Conservation (phyloP, 2,113 vertebrate species). For the Oreotrochilus melanogaster region DNA sequence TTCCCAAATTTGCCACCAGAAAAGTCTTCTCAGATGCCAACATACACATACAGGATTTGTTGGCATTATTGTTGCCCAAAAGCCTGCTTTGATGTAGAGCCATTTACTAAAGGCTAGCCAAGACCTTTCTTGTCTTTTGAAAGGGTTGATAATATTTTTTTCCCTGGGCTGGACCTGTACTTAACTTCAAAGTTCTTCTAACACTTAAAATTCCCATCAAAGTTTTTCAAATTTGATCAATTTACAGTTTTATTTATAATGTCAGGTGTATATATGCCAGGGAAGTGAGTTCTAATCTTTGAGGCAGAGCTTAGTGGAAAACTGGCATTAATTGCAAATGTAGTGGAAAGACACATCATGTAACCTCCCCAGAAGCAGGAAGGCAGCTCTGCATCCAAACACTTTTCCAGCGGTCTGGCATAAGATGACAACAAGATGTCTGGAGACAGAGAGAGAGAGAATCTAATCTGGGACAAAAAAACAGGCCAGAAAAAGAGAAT, state of each 20-base stretch:
- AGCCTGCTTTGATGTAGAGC: not conserved
- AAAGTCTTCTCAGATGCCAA: not conserved
- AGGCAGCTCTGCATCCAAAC: not conserved
- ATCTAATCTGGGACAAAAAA: not conserved
- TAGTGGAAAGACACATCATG: accelerated
- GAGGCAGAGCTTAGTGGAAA: accelerated
- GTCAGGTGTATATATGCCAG: not conserved
- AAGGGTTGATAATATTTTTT: not conserved
- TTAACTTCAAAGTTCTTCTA: not conserved
- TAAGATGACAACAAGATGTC: not conserved
- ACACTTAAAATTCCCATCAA: not conserved
- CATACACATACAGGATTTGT: not conserved
- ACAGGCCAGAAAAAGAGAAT: not conserved
- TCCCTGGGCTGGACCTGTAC: not conserved
- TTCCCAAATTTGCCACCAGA: not conserved
- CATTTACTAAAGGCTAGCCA: not conserved
- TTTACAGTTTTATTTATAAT: not conserved
- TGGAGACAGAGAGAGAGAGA: not conserved
- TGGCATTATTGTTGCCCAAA: not conserved
- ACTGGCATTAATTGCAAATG: not conserved
- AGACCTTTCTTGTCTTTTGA: not conserved
- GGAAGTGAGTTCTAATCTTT: not conserved
- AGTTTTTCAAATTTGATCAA: not conserved
- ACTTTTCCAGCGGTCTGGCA: not conserved
- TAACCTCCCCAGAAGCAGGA: not conserved